Percentiles rank a stretch among this genome's conserved stretches.
These are phyloP conservation scores for Sciurus vulgaris DNA, from an alignment of 2,797 vertebrate species.

Conservation along the genomic window DNA sequence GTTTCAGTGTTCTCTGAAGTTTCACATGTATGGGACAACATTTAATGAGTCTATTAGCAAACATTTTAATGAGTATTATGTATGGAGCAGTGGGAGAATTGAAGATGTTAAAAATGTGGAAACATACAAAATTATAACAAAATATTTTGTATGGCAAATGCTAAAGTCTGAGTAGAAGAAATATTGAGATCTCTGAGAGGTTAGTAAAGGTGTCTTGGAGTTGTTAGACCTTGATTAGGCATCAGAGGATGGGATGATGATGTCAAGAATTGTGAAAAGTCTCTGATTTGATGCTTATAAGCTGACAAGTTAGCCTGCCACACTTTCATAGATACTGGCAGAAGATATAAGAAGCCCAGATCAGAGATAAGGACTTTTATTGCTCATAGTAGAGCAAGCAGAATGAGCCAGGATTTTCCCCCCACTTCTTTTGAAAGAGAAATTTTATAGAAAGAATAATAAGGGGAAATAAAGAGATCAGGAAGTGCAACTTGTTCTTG, in stretches of 20 bases:
- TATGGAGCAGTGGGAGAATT: background rate
- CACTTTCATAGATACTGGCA: background rate
- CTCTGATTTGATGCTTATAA: background rate
- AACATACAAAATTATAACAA: background rate
- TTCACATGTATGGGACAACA: constrained; percentile 21
- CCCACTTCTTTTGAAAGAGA: constrained; percentile 55
- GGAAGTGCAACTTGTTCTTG: constrained; percentile 61
- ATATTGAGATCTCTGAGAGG: background rate
- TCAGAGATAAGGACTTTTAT: constrained; percentile 34
- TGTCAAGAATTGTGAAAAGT: background rate
- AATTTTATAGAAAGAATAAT: constrained; percentile 48
- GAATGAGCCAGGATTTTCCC: constrained; percentile 19
- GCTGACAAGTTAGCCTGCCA: background rate
- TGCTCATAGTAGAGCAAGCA: background rate
- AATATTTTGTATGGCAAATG: background rate
- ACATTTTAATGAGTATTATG: background rate
- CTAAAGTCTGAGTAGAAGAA: constrained; percentile 13
- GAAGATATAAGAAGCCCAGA: background rate
- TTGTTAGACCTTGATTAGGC: background rate
- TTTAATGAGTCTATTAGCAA: background rate
- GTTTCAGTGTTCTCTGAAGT: background rate
- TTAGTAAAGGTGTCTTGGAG: background rate
- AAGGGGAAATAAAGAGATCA: constrained; percentile 54
- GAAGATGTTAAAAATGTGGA: constrained; percentile 37
- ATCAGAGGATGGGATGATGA: background rate